phyloP scores from a whole-genome alignment of 2,113 vertebrate genomes.

The Thinocorus orbignyianus region DNA sequence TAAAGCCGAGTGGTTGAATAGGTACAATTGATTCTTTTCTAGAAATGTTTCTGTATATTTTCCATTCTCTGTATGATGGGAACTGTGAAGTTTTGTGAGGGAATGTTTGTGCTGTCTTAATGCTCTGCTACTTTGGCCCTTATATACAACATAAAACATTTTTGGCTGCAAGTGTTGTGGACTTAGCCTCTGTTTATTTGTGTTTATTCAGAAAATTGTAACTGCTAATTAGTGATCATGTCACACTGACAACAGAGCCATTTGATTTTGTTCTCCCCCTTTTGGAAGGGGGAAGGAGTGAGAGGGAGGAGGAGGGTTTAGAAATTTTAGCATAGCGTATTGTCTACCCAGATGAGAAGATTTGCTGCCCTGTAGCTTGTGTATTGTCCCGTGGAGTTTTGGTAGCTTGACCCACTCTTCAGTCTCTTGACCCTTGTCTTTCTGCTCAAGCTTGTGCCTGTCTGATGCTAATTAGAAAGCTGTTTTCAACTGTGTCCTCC shows the following conservation, averaged over 20 bases:
- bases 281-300: background rate
- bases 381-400: slow-evolving; percentile 62
- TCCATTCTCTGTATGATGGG: background rate
- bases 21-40: background rate
- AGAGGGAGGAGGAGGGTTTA: background rate
- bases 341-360: background rate
- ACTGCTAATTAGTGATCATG: slow-evolving; percentile 62
- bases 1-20: background rate
- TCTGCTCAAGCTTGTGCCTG: slow-evolving; percentile 72
- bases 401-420: slow-evolving; percentile 73
- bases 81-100: slow-evolving; percentile 32
- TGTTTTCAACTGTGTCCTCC: slow-evolving; percentile 67
- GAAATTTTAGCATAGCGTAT: background rate
- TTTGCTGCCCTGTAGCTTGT: slow-evolving; percentile 56
- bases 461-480: slow-evolving; percentile 82
- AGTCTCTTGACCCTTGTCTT: slow-evolving; percentile 73
- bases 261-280: slow-evolving; percentile 29
- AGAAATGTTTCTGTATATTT: background rate
- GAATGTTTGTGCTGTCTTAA: slow-evolving; percentile 17
- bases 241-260: slow-evolving; percentile 13
- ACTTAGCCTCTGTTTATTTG: slow-evolving; percentile 65
- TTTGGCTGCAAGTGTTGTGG: slow-evolving; percentile 22
- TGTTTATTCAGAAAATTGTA: slow-evolving; percentile 62
- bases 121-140: slow-evolving; percentile 43
- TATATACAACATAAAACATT: background rate